Evolutionary conservation across 2,888 invertebrate genomes (phyloP).

Genomic region (Rhamphomyia laevipes): DNA sequence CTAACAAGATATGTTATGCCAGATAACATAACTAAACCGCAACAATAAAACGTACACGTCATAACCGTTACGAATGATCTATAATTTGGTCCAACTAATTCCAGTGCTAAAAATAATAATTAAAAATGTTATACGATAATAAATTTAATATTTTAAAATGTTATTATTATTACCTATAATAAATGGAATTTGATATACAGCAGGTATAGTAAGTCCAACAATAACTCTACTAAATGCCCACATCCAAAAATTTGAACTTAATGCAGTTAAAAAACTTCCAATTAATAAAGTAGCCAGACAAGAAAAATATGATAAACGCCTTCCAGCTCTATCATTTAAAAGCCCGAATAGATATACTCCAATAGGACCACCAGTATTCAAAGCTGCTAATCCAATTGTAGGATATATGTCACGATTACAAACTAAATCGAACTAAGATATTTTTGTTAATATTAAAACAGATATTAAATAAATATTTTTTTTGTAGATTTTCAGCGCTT

Average conservation of each 20-base stretch:
- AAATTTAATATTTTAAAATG: conserved; percentile 22
- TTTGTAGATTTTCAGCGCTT: conserved; percentile 22
- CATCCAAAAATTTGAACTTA: conserved; percentile 65
- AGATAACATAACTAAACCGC: conserved; percentile 72
- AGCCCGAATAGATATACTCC: conserved; percentile 82
- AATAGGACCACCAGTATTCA: conserved; percentile 80
- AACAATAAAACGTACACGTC: conserved; percentile 83
- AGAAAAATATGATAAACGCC: conserved; percentile 73
- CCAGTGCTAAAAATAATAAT: conserved; percentile 54
- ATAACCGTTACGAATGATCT: conserved; percentile 85
- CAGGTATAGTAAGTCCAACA: conserved; percentile 85
- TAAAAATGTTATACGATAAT: background rate
- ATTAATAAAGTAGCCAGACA: conserved; percentile 70
- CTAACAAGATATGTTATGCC: conserved; percentile 73
- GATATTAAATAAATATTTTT: no score
- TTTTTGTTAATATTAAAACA: no score
- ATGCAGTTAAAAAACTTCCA: conserved; percentile 69
- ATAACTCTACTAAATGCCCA: conserved; percentile 72
- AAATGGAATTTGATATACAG: conserved; percentile 88
- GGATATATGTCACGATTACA: conserved; percentile 80
- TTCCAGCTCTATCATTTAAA: conserved; percentile 76
- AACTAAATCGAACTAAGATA: conserved; percentile 71
- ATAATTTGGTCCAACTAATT: conserved; percentile 82
- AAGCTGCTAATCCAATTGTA: conserved; percentile 70
- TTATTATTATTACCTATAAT: conserved; percentile 90